Evolutionary conservation across 2,888 invertebrate species (phyloP), one percentile per base, ranked within the genome.

Genomic region (Chelonus formosanus): DNA sequence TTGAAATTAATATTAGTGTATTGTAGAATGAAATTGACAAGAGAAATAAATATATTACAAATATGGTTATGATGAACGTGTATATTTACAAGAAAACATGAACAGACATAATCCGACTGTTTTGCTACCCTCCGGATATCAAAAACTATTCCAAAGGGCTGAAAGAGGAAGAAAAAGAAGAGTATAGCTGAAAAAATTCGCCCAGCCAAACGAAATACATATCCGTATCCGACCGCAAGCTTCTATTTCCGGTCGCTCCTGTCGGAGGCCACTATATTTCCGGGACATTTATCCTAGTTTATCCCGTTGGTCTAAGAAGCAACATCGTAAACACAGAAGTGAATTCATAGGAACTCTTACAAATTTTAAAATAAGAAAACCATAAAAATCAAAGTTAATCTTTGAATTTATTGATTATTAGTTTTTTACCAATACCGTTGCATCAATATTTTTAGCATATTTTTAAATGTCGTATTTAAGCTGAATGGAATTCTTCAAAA

Each of bases 221-320:
- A 84, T 85, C 85, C 85, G 78, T 84, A 85, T 86, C 86, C 86
- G 86, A 85, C 83, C 85, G 82, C 86, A 84, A 85, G 85, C 84
- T 86, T 86, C 85, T 81, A 87, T 87, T 86, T 87, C 87, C 87
- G 85, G 83, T 83, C 77, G 78, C 75, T 75, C 74, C 75, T 75
- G 76, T 68, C 77, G 72, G 69, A 67, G 71, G 71, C 74, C 78
- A 78, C 82, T 86, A 83, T 86, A 86, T 86, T 86, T 87, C 86
- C 86, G 86, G 85, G 82, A 84, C 84, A 85, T 86, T 87, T 87
- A 87, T 87, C 86, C 86, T 83, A 82, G 84, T 86, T 87, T 86
- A 86, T 86, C 86, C 86, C 72, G 71, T 60, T 71, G 71, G 67
- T 68, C 68, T 63, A 65, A 69, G 70, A 57, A 71, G 67, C 44